These are phyloP conservation scores for Scelioninae gen. 1 DNA, from an alignment of 2,888 invertebrate genomes.

Conservation along the genomic window DNA sequence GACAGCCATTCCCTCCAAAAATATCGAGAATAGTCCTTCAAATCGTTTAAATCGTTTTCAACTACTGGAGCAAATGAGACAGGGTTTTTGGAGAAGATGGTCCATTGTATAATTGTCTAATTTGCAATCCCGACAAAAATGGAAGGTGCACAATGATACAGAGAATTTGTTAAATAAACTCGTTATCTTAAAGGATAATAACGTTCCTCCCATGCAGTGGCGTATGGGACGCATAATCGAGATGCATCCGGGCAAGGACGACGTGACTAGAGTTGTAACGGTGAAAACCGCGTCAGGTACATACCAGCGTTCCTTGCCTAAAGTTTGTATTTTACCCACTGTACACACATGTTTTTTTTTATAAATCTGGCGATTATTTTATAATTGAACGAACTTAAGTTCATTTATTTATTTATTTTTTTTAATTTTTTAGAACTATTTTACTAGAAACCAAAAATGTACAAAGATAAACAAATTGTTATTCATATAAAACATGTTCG, in stretches of 20 bases:
- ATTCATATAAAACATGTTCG: too few relatives aligned
- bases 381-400: too few relatives aligned
- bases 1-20: conserved; percentile 3
- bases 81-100: conserved; percentile 16
- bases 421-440: too few relatives aligned
- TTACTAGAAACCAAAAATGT: too few relatives aligned
- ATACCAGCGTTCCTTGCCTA: not conserved
- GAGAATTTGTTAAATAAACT: not conserved
- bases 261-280: conserved; percentile 8
- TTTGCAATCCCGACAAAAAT: not conserved
- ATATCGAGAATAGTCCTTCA: not conserved
- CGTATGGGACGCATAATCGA: conserved; percentile 14
- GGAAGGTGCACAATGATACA: not conserved
- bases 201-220: conserved; percentile 31
- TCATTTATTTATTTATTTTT: too few relatives aligned
- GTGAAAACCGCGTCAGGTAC: not conserved
- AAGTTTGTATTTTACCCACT: conserved; percentile 10
- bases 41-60: conserved; percentile 12
- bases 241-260: conserved; percentile 8
- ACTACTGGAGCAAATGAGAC: conserved; percentile 20
- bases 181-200: conserved; percentile 24
- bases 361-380: too few relatives aligned
- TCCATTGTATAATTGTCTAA: conserved; percentile 5
- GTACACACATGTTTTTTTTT: not conserved
- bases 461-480: too few relatives aligned